Evolutionary conservation across 1,140 invertebrate genomes (phyloP).

Genomic region (Ceratitis capitata): DNA sequence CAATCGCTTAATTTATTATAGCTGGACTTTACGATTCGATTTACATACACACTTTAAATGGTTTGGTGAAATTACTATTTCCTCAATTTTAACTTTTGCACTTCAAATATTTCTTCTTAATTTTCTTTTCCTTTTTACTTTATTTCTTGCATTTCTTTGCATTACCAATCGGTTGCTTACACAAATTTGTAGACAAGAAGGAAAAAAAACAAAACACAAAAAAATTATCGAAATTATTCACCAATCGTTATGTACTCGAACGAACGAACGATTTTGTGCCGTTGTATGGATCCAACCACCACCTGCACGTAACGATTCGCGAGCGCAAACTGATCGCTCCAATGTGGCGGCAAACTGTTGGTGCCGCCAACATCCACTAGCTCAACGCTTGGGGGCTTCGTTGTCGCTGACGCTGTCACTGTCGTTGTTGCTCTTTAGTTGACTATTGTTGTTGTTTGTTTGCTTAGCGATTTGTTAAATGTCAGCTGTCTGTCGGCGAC

Average conservation of each 20-base stretch:
- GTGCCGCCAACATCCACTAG: not conserved
- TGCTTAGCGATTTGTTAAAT: not conserved
- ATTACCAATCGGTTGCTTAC: not conserved
- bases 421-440: not conserved
- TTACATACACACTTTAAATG: not conserved
- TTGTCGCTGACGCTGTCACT: not conserved
- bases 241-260: not conserved
- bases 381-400: not conserved
- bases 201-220: not conserved
- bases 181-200: not conserved
- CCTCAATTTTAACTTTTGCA: constrained; percentile 21
- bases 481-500: constrained; percentile 3
- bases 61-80: constrained; percentile 9
- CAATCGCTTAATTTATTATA: not conserved
- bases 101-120: not conserved
- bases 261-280: constrained; percentile 32
- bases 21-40: not conserved
- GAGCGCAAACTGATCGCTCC: constrained; percentile 30
- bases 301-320: constrained; percentile 19
- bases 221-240: not conserved
- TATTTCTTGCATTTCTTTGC: not conserved
- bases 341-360: constrained; percentile 23
- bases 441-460: not conserved
- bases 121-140: not conserved
- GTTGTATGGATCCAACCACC: not conserved